Evolutionary conservation across 2,888 invertebrate genomes (phyloP), one percentile per base, ranked within the genome.

Genomic region (Diplolepis rosae): DNA sequence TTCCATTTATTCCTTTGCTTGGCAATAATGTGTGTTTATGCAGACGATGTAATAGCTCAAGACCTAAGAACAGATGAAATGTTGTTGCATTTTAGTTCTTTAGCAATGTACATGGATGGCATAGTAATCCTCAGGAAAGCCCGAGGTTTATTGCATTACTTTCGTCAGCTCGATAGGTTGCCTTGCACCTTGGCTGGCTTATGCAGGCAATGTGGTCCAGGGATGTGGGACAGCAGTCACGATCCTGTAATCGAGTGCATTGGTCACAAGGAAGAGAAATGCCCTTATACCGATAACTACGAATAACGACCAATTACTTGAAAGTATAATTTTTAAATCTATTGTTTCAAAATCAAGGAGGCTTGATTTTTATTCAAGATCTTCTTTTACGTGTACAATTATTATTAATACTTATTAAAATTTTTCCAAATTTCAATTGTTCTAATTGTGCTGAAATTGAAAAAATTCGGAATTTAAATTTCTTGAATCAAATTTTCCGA

Each of bases 41-140:
- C 95, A 2, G 96, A 96, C 84, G 97, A 97, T 89, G 96, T 98
- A 68, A 95, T 98, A 77, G 95, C 96, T 35, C 98, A 98, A 90
- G 94, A 95, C 84, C 91, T 98, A 61, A 93, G 96, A 79, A 95
- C 98, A 6, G 98, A 98, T 86, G 98, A 98, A 89, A 98, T 98
- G 94, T 90, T 98, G 67, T 90, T 98, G 71, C 96, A 98, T 89
- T 98, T 98, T 88, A 97, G 97, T 86, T 97, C 97, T 9, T 90
- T 98, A 79, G 97, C 98, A 24, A 97, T 97, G 95, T 98, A 98
- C 88, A 98, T 98, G 98, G 97, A 98, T 87, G 98, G 97, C 0
- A 93, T 94, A 51, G 90, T 97, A 18, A 96, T 98, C 70, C 90
- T 98, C 35, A 92, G 96, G 76, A 98, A 98, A 90, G 98, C 98